Conservation (phyloP, 2,113 vertebrate genomes). For the Gobius niger region DNA sequence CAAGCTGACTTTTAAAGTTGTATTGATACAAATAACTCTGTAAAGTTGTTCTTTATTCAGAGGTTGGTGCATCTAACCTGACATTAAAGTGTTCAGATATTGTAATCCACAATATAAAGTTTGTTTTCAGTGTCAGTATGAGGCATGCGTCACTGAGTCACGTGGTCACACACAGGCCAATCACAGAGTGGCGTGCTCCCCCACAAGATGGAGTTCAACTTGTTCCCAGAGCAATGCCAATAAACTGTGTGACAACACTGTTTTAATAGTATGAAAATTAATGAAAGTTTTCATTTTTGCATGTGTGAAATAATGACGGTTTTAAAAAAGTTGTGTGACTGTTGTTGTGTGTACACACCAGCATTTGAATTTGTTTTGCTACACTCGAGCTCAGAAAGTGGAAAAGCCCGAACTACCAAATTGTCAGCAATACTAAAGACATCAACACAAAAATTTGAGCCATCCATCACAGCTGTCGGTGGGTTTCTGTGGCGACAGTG, state of each 20-base stretch:
- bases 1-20: not conserved
- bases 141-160: constrained; percentile 47
- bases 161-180: constrained; percentile 46
- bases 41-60: not conserved
- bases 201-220: constrained; percentile 45
- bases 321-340: constrained; percentile 9
- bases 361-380: constrained; percentile 60
- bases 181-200: constrained; percentile 32
- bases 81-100: not conserved
- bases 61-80: not conserved
- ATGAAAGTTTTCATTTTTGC: not conserved
- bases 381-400: constrained; percentile 63
- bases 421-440: constrained; percentile 84
- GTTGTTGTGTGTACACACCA: constrained; percentile 26
- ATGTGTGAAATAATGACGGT: not conserved
- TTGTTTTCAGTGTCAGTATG: constrained; percentile 31
- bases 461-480: constrained; percentile 81
- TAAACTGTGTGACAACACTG: not conserved
- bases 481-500: constrained; percentile 79
- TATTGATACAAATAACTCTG: not conserved
- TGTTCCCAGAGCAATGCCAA: not conserved
- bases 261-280: not conserved
- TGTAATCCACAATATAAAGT: not conserved
- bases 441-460: constrained; percentile 80
- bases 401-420: constrained; percentile 77